These are phyloP conservation scores for Tenodera sinensis DNA, from an alignment of 2,888 invertebrate genomes.

Conservation along the genomic window DNA sequence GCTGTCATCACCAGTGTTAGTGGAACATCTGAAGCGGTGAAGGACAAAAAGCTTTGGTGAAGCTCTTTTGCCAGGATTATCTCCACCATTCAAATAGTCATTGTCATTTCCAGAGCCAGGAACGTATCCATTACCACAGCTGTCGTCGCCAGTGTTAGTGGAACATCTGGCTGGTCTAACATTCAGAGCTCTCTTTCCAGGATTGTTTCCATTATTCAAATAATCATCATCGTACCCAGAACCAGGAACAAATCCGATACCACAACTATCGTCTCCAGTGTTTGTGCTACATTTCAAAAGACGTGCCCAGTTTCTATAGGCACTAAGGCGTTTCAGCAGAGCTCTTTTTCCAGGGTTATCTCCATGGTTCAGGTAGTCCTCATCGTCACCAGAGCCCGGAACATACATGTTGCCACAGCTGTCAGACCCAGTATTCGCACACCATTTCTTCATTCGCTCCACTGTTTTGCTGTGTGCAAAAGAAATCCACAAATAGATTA, in stretches of 20 bases:
- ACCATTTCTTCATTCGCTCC: not conserved
- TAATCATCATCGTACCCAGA: constrained; percentile 24
- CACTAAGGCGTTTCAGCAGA: not conserved
- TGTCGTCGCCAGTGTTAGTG: constrained; percentile 18
- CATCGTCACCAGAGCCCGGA: constrained; percentile 20
- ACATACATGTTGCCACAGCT: constrained; percentile 22
- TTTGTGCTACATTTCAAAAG: constrained; percentile 2
- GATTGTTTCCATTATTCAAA: constrained; percentile 8
- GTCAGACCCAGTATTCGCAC: constrained; percentile 15
- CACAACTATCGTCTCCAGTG: constrained; percentile 26
- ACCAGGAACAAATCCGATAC: constrained; percentile 24
- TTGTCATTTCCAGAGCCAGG: constrained; percentile 21
- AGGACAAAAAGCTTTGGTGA: not conserved
- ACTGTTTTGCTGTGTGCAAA: not conserved
- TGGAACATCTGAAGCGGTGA: not conserved
- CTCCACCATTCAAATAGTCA: constrained; percentile 8
- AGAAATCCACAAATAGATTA: not conserved
- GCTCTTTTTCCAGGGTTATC: constrained; percentile 20
- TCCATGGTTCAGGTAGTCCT: constrained; percentile 11
- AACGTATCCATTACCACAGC: constrained; percentile 21
- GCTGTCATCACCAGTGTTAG: constrained; percentile 24
- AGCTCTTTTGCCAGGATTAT: constrained; percentile 22
- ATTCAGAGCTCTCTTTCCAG: not conserved
- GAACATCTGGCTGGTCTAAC: not conserved
- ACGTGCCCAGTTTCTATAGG: not conserved